Evolutionary conservation across 2,113 vertebrate genomes (phyloP).

Genomic region (Oncorhynchus tshawytscha): DNA sequence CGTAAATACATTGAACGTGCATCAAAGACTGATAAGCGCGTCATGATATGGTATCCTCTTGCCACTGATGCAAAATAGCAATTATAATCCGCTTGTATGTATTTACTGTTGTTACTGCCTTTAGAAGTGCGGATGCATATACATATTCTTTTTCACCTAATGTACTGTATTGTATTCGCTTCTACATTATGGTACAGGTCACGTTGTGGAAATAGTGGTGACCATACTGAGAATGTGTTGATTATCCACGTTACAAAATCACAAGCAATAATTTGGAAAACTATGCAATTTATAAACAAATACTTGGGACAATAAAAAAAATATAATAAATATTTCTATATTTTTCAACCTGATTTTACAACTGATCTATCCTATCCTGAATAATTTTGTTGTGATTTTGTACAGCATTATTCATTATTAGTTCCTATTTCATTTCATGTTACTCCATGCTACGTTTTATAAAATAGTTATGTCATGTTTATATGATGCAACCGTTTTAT

Average conservation of each 20-base stretch:
- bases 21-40: constrained; percentile 66
- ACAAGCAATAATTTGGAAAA: constrained; percentile 94
- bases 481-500: constrained; percentile 74
- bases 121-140: constrained; percentile 54
- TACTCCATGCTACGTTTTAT: constrained; percentile 85
- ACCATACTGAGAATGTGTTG: constrained; percentile 74
- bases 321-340: constrained; percentile 78
- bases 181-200: constrained; percentile 33
- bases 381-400: constrained; percentile 95
- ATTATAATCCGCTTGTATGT: constrained; percentile 69
- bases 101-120: constrained; percentile 78
- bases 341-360: constrained; percentile 93
- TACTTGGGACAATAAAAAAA: constrained; percentile 85
- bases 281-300: constrained; percentile 93
- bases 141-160: constrained; percentile 29
- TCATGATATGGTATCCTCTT: constrained; percentile 54
- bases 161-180: constrained; percentile 74
- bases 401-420: constrained; percentile 92
- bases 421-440: constrained; percentile 84
- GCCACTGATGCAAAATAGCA: constrained; percentile 70
- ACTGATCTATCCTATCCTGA: constrained; percentile 71
- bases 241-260: constrained; percentile 82
- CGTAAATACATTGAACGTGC: constrained; percentile 65
- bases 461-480: constrained; percentile 83
- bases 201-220: constrained; percentile 47